phyloP scores from a whole-genome alignment of 2,888 invertebrate species.

The Amphipyra tragopoginis region DNA sequence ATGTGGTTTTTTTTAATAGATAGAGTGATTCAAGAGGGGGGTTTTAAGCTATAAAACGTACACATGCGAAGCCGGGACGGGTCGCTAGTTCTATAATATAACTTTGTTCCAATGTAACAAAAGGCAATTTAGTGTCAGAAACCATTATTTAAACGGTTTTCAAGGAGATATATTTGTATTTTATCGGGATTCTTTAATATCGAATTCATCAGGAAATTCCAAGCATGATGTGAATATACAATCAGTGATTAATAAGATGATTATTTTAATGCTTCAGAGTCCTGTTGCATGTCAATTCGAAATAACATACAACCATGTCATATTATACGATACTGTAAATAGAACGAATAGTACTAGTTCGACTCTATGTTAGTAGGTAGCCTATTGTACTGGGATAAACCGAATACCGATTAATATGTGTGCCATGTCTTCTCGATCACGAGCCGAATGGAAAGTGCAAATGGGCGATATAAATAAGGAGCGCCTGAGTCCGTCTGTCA shows the following conservation, averaged over 20 bases:
- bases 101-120: too few species aligned
- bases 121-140: constrained; percentile 1
- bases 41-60: too few species aligned
- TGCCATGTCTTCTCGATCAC: constrained; percentile 58
- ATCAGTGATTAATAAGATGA: constrained; percentile 56
- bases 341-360: constrained; percentile 37
- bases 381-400: constrained; percentile 63
- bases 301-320: constrained; percentile 47
- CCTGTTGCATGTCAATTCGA: constrained; percentile 48
- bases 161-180: constrained; percentile 69
- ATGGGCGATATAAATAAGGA: constrained; percentile 63
- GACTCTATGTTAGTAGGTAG: constrained; percentile 51
- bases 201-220: constrained; percentile 71
- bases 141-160: constrained; percentile 47
- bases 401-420: constrained; percentile 65
- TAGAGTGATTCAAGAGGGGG: too few species aligned
- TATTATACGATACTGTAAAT: constrained; percentile 39
- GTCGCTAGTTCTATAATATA: too few species aligned
- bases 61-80: too few species aligned
- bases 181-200: constrained; percentile 66
- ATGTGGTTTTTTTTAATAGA: too few species aligned
- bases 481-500: constrained; percentile 53
- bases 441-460: constrained; percentile 67
- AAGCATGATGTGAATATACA: constrained; percentile 71
- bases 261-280: constrained; percentile 45